Conservation (phyloP, 2,113 vertebrate species). For the Mormyrus iriodes region DNA sequence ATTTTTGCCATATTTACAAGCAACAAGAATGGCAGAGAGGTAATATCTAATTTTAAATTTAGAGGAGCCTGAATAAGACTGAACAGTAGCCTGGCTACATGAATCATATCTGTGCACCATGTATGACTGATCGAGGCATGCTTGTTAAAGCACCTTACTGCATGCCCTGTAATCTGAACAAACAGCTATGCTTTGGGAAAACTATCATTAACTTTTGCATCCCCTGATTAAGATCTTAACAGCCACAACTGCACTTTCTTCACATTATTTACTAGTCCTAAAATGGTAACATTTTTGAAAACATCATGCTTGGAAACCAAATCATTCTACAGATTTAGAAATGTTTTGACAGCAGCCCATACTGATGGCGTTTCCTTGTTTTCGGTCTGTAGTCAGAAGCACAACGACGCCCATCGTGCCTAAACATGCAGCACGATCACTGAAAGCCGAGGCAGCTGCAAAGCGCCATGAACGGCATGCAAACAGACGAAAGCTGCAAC, state of each 20-base stretch:
- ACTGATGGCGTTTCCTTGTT: background rate
- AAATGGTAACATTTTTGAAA: background rate
- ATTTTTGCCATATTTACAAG: background rate
- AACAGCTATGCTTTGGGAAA: background rate
- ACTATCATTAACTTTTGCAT: background rate
- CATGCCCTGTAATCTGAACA: background rate
- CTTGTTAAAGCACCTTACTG: background rate
- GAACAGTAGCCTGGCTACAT: background rate
- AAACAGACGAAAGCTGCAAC: slow-evolving; percentile 10
- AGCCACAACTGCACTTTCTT: background rate
- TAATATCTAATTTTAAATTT: background rate
- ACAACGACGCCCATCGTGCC: background rate
- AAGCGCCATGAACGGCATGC: background rate
- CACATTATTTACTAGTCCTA: background rate
- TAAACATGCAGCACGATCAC: background rate
- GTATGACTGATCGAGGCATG: background rate
- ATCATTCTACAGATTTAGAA: background rate
- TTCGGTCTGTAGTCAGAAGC: background rate
- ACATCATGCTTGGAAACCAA: background rate
- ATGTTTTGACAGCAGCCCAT: background rate
- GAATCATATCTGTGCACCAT: background rate
- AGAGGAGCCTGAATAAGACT: background rate
- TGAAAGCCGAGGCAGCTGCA: background rate
- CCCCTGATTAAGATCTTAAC: background rate
- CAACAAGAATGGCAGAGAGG: background rate